phyloP scores from a whole-genome alignment of 2,797 vertebrate genomes.

The Danio aesculapii region DNA sequence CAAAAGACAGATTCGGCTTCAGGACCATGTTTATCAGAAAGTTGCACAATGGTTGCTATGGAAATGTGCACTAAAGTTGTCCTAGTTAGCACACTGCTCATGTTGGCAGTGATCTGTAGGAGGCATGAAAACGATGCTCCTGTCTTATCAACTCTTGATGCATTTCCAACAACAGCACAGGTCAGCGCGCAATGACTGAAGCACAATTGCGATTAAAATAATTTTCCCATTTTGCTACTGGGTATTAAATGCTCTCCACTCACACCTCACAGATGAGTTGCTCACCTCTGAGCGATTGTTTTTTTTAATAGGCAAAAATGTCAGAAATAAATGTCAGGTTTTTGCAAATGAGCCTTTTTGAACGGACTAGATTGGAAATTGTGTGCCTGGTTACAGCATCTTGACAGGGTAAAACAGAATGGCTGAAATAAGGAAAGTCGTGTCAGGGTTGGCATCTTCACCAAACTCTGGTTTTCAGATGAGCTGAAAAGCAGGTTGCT shows the following conservation, averaged over 20 bases:
- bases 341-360: constrained; percentile 17
- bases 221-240: constrained; percentile 24
- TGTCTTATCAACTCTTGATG: constrained; percentile 49
- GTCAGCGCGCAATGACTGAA: constrained; percentile 23
- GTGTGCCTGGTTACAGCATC: not conserved
- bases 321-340: constrained; percentile 18
- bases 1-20: constrained; percentile 32
- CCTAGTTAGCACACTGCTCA: constrained; percentile 33
- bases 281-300: constrained; percentile 1
- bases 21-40: constrained; percentile 48
- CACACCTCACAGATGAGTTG: not conserved
- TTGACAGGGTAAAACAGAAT: not conserved
- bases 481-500: not conserved
- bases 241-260: constrained; percentile 3
- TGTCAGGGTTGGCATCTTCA: not conserved
- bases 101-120: constrained; percentile 40
- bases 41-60: constrained; percentile 63
- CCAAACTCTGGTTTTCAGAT: not conserved
- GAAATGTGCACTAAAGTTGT: constrained; percentile 58
- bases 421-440: not conserved
- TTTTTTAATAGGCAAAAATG: constrained; percentile 16
- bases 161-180: constrained; percentile 39
- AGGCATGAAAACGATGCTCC: constrained; percentile 45
- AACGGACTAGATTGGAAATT: not conserved
- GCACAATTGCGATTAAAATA: constrained; percentile 1